These are phyloP conservation scores for Xanthorhoe spadicearia DNA, from an alignment of 2,888 invertebrate species.

Conservation along the genomic window DNA sequence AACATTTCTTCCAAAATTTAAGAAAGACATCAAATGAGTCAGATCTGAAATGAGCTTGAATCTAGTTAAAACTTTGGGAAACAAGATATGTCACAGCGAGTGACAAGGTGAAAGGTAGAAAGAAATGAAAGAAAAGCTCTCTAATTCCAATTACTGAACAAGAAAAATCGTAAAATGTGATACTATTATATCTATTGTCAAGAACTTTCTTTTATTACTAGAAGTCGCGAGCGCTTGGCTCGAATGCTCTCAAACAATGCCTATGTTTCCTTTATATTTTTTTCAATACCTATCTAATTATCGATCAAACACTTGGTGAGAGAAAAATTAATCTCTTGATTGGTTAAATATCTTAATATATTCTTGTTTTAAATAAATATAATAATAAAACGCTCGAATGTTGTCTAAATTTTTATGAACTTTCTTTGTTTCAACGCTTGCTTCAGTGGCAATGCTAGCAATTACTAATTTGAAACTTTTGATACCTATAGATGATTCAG, in stretches of 20 bases:
- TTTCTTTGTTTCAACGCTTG: too few relatives aligned
- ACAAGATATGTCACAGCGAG: not conserved
- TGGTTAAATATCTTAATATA: too few relatives aligned
- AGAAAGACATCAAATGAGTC: not conserved
- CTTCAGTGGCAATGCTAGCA: too few relatives aligned
- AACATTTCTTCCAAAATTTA: not conserved
- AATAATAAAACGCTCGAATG: too few relatives aligned
- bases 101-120: not conserved
- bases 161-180: not conserved
- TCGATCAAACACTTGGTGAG: not conserved
- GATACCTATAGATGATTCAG: too few relatives aligned
- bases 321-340: too few relatives aligned
- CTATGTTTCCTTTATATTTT: not conserved
- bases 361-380: too few relatives aligned
- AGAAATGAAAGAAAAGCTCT: not conserved
- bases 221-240: not conserved
- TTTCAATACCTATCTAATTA: not conserved
- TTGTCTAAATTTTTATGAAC: too few relatives aligned
- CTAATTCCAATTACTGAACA: conserved; percentile 1
- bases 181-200: not conserved
- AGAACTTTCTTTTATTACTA: not conserved
- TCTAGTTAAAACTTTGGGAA: conserved; percentile 2
- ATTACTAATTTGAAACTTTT: too few relatives aligned
- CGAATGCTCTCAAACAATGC: not conserved
- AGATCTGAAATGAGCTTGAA: not conserved